Base-by-base conservation (phyloP, 2,113 vertebrate species). In the Suncus etruscus region DNA sequence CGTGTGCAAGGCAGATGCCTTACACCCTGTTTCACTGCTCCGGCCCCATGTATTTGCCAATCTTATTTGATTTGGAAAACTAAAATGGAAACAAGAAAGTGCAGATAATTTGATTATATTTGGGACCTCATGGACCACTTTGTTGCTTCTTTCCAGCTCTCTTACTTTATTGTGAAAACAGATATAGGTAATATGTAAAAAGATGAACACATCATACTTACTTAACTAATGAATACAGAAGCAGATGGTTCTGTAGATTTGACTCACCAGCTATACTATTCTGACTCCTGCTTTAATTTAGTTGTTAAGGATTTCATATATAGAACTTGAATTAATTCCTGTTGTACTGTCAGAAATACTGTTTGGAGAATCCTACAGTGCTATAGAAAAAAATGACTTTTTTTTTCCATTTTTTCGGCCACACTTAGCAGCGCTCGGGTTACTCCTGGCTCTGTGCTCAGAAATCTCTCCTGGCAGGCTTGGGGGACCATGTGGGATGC, bases 241-340 rank as follows among this genome's bases (percentile, higher is more conserved):
- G 12, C 18, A 80, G 39, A 20, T 12, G 6, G 39, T 63, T 31
- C 20, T 3, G 14, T 76, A 68, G 27, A 58, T 51, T 58, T 91
- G 83, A 51, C 58, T 31, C 10, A 5, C 2, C n/a, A n/a, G 61
- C 80, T 11, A 1, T 80, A 54, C n/a, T 65, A 83, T 94, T 54
- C 82, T 74, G 12, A n/a, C n/a, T 24, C 15, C 11, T 72, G 39
- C 3, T 68, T 87, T 76, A 47, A 5, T 72, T 87, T 76, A 47
- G 16, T 86, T 79, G 15, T 66, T 77, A 80, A 92, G 93, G 31
- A 79, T 39, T 89, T 61, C 4, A 86, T 22, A n/a, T 74, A 8
- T 11, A 8, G 70, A 61, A 78, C 69, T 89, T 92, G 65, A 89
- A 76, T 87, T 87, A 66, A 58, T 76, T 18, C 45, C 81, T 75